Percentiles rank a stretch among this genome's conserved stretches.
These are phyloP conservation scores for Micromussa lordhowensis DNA, from an alignment of 92 coral and sea anemone genomes.

Conservation along the genomic window DNA sequence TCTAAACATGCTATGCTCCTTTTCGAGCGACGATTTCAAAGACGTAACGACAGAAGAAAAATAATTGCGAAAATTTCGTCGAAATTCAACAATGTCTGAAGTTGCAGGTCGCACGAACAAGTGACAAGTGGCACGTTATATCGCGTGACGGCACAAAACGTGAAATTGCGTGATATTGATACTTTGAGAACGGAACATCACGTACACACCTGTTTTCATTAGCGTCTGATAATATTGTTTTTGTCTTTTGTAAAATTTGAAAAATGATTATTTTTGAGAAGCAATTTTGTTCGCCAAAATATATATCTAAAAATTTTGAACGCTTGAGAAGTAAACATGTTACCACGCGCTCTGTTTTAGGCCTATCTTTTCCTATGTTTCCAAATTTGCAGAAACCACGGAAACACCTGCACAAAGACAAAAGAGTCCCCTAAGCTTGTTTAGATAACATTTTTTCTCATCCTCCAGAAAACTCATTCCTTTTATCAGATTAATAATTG, in stretches of 20 bases:
- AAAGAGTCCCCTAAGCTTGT: neutral
- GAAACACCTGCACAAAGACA: neutral
- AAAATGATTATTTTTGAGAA: neutral
- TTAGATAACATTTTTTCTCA: neutral
- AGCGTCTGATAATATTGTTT: neutral
- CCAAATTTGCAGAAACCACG: neutral
- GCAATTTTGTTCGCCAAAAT: neutral
- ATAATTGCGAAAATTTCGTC: neutral
- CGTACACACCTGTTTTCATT: neutral
- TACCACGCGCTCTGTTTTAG: neutral
- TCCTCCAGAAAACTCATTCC: neutral
- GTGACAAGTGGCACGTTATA: neutral
- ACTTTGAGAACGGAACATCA: neutral
- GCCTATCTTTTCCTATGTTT: neutral
- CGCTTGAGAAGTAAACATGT: neutral
- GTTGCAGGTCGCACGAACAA: neutral
- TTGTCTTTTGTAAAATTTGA: neutral
- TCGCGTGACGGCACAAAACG: neutral
- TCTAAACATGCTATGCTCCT: neutral
- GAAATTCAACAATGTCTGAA: neutral
- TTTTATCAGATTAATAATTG: neutral
- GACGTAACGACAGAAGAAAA: neutral
- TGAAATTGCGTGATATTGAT: neutral
- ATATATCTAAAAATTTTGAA: neutral
- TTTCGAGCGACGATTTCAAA: neutral